These are phyloP conservation scores for Ectobius pallidus DNA, from an alignment of 2,888 invertebrate species.

Conservation along the genomic window DNA sequence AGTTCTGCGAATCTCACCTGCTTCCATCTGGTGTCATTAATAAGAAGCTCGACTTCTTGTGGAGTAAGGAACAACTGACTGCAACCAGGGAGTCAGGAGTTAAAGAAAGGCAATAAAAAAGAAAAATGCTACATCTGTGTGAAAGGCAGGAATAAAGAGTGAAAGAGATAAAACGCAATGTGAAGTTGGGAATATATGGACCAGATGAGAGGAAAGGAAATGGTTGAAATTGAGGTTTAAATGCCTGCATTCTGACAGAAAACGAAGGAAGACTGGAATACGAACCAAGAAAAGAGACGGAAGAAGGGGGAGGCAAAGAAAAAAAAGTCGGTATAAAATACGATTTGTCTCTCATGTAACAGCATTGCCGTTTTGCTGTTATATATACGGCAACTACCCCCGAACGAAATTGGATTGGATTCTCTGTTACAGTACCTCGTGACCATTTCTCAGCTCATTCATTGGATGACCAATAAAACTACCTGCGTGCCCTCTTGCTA, in stretches of 20 bases:
- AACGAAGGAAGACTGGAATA: not conserved
- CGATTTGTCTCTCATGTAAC: conserved; percentile 23
- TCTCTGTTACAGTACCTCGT: conserved; percentile 11
- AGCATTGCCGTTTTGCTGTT: conserved; percentile 13
- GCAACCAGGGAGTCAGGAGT: too few species aligned
- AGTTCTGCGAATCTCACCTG: too few species aligned
- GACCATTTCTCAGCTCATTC: conserved; percentile 15
- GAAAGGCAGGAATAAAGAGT: not conserved
- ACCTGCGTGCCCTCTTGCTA: not conserved
- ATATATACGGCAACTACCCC: conserved; percentile 3
- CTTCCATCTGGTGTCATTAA: too few species aligned
- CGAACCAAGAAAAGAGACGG: not conserved
- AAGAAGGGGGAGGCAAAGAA: too few species aligned
- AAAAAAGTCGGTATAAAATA: conserved; percentile 33
- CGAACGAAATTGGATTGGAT: conserved; percentile 23
- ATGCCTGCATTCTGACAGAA: conserved; percentile 1
- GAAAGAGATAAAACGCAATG: not conserved
- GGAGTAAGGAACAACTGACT: not conserved
- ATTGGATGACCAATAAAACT: conserved; percentile 24
- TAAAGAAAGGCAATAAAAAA: not conserved
- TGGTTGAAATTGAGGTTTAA: conserved; percentile 31
- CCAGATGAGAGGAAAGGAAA: conserved; percentile 15
- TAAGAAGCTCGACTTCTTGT: not conserved
- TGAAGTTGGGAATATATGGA: not conserved
- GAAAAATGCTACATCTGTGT: not conserved